These are phyloP conservation scores for Smutsia temminckii DNA, from an alignment of 2,797 vertebrate genomes.

Conservation along the genomic window DNA sequence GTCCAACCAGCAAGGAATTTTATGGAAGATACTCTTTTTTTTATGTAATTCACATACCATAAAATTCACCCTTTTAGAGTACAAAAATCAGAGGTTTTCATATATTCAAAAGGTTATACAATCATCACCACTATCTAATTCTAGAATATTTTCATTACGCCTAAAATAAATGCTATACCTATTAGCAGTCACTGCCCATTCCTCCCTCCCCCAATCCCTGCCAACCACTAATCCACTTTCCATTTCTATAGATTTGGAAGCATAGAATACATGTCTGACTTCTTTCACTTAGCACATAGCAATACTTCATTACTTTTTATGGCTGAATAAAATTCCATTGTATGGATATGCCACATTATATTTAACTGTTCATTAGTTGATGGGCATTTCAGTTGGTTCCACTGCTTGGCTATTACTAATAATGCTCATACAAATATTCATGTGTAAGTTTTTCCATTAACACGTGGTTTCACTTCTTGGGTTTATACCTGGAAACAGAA, in stretches of 20 bases:
- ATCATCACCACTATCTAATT: conserved; percentile 26
- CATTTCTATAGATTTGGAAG: background rate
- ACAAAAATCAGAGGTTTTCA: background rate
- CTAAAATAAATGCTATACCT: background rate
- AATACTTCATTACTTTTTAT: conserved; percentile 4
- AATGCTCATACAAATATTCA: background rate
- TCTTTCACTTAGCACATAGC: background rate
- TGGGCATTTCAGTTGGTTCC: background rate
- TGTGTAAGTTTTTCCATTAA: background rate
- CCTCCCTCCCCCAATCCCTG: background rate
- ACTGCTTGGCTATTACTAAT: background rate
- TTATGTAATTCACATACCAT: conserved; percentile 11
- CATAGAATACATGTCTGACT: background rate
- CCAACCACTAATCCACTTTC: background rate
- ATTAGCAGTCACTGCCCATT: background rate
- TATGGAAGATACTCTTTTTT: background rate
- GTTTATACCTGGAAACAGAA: background rate
- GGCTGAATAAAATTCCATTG: background rate
- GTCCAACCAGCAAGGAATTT: background rate
- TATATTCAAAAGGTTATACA: background rate
- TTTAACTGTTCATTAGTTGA: background rate
- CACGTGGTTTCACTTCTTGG: background rate
- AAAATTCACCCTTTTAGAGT: conserved; percentile 32
- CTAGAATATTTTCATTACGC: conserved; percentile 2
- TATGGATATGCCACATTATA: background rate